These are phyloP conservation scores for Erpornis zantholeuca DNA, from an alignment of 2,113 vertebrate genomes.

Conservation along the genomic window DNA sequence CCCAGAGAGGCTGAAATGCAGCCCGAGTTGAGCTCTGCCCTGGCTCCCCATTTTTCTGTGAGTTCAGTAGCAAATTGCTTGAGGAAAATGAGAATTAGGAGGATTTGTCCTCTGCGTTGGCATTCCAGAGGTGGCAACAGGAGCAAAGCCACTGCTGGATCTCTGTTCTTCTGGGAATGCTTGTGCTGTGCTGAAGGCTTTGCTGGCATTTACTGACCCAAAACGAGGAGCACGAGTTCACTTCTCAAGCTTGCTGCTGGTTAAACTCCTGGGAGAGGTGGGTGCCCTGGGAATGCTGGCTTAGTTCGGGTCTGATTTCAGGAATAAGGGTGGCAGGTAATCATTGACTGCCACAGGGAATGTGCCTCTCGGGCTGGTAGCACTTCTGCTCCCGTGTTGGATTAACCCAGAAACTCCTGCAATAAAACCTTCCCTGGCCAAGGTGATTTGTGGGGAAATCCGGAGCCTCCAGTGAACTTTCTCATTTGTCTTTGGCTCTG, in stretches of 20 bases:
- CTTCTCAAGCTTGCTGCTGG: neutral
- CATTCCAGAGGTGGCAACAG: rapidly evolving
- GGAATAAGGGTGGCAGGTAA: neutral
- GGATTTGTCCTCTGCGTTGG: neutral
- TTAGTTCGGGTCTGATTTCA: neutral
- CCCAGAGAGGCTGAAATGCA: neutral
- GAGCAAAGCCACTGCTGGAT: neutral
- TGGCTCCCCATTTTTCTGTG: rapidly evolving
- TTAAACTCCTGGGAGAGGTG: neutral
- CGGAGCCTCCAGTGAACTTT: neutral
- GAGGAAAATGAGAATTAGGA: neutral
- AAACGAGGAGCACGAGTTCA: neutral
- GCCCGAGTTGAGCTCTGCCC: neutral
- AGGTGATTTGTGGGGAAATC: conserved; percentile 49
- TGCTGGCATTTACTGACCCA: neutral
- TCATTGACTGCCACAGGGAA: neutral
- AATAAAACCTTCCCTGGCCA: conserved; percentile 18
- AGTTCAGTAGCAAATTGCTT: neutral
- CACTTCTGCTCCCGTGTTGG: neutral
- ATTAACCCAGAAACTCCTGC: conserved; percentile 44
- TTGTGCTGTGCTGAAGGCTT: neutral
- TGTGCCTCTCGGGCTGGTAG: neutral
- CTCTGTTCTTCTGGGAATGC: neutral
- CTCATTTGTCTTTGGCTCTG: conserved; percentile 38
- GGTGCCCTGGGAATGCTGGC: neutral